Evolutionary conservation across 2,888 invertebrate species (phyloP).

Genomic region (Pinctada fucata): DNA sequence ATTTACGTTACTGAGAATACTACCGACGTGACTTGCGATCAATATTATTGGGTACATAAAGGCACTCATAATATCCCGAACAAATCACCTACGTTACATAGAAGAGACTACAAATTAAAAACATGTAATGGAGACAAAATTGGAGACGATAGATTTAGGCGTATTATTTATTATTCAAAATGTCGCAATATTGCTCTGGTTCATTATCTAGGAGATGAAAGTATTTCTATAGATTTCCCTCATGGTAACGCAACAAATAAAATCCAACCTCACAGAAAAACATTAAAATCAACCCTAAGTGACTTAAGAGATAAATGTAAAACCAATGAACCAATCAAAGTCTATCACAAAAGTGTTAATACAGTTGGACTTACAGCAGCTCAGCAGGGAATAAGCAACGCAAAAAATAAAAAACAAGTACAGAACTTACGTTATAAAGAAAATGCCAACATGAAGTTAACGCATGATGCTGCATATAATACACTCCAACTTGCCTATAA

Average conservation of each 20-base stretch:
- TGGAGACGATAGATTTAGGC: constrained; percentile 10
- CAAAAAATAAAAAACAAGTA: neutral
- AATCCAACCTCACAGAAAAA: neutral
- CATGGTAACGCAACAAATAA: constrained; percentile 16
- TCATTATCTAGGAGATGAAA: constrained; percentile 16
- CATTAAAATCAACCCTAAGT: neutral
- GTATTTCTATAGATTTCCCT: neutral
- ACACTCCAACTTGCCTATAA: constrained; percentile 12
- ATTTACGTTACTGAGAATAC: neutral
- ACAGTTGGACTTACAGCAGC: neutral
- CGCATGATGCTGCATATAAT: constrained; percentile 14
- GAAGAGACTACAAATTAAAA: neutral
- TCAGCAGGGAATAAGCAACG: constrained; percentile 11
- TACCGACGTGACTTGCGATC: neutral
- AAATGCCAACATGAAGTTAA: neutral
- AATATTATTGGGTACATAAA: neutral
- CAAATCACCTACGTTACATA: neutral
- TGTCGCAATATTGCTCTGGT: neutral
- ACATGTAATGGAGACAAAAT: neutral
- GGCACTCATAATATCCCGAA: neutral
- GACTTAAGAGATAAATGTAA: constrained; percentile 1
- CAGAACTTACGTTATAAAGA: neutral
- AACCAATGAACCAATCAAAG: neutral
- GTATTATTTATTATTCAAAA: constrained; percentile 5
- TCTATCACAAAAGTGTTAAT: constrained; percentile 18